Evolutionary conservation across 2,113 vertebrate species (phyloP), one percentile per base, ranked within the genome.

Genomic region (Cepphus grylle): DNA sequence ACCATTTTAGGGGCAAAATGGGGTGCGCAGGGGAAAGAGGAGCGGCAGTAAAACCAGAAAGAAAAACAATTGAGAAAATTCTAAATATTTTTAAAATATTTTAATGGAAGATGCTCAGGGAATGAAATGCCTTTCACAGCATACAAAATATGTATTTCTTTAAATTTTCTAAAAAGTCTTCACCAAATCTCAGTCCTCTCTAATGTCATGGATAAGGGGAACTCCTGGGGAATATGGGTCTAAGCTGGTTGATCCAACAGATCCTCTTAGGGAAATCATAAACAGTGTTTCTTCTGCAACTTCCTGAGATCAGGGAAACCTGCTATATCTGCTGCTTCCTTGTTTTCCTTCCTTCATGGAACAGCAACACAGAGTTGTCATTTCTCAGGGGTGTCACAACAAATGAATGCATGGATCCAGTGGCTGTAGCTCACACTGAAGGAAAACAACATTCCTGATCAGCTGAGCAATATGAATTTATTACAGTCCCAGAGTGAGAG

Each of bases 341-440:
- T 86, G 30, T 73, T 84, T 96, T 89, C 73, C 40, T 95, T 59
- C 53, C 70, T 90, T 86, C 78, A 63, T 77, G 70, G 43, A 71
- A 69, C 21, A 84, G 69, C 38, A 93, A 56, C 30, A 27, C 16
- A 40, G 43, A 77, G 26, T 23, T 89, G 27, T 73, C 2, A 25
- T 90, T 95, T 93, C 89, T 93, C 84, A 77, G 50, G 56, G n/a
- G 13, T 62, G 62, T 82, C 93, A 90, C 52, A 94, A 66, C 50
- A 89, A 71, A 88, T 63, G 21, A 94, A 47, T 59, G 49, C 30
- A 69, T 36, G 40, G 53, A 45, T 81, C 56, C 77, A 70, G 25
- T 14, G 34, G 14, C 43, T 67, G 21, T 19, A 66, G 52, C 32
- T 87, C 16, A 4, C 49, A 40, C 15, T 73, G 66, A 85, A 82